Base-by-base conservation (phyloP, 2,113 vertebrate genomes). In the Abramis brama region DNA sequence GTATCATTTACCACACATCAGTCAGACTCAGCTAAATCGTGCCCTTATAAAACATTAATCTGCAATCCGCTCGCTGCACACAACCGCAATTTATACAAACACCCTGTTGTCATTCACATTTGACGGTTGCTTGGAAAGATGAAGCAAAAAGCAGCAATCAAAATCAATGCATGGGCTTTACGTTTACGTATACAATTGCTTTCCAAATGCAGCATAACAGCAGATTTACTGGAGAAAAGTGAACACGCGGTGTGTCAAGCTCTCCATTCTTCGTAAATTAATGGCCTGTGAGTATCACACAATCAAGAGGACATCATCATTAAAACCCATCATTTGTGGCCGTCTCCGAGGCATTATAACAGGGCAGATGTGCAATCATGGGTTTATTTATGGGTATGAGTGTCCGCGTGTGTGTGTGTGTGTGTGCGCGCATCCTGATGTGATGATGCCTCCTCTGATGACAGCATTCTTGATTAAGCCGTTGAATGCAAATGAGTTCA, bases 401-500 rank as follows among this genome's bases (percentile, higher is more conserved):
- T 66, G 33, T 73, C 43, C 17, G 19, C 11, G 68, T 76, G 39
- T 77, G 64, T 70, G 47, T 78, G n/a, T n/a, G n/a, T 83, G 84
- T 73, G 74, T 70, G 47, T 78, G 52, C 57, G 45, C 55, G 81
- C 84, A 59, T 88, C 91, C 90, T 88, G 89, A 91, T 89, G 89
- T 89, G 83, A 83, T 19, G 83, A 62, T 84, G 74, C 82, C 76
- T 84, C 85, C 75, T 86, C 85, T 91, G 90, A 92, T 92, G 92
- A 94, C 92, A 93, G 91, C 87, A 79, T 87, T 93, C 91, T 92
- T 94, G 94, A 95, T 94, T 94, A 95, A 94, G 94, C 92, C 91
- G 88, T 93, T 93, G 94, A 92, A 95, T 95, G 94, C 93, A 93
- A 94, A 95, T 95, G 93, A 95, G 93, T 89, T 90, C 88, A 89